Evolutionary conservation across 2,113 vertebrate genomes (phyloP).

Genomic region (Pimephales promelas): DNA sequence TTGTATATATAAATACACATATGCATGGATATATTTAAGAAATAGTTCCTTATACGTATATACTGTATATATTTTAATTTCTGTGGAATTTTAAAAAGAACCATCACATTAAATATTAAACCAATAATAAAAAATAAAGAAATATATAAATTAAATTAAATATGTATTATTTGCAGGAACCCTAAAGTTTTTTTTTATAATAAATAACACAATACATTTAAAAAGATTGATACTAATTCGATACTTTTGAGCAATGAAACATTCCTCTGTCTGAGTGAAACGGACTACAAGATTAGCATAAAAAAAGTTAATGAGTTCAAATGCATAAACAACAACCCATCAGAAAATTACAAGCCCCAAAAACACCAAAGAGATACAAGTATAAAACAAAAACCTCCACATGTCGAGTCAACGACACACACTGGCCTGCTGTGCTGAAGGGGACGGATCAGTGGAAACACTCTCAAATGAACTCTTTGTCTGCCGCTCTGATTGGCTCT

Average conservation of each 20-base stretch:
- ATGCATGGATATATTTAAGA: too few relatives aligned
- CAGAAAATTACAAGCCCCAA: background rate
- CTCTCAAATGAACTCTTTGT: conserved; percentile 2
- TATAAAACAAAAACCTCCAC: background rate
- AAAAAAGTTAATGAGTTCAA: background rate
- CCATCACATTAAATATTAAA: background rate
- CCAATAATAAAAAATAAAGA: background rate
- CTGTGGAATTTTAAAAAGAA: too few relatives aligned
- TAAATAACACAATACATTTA: background rate
- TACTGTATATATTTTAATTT: too few relatives aligned
- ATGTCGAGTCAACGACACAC: background rate
- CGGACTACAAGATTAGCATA: background rate
- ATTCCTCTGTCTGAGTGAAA: background rate
- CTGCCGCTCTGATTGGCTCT: conserved; percentile 27
- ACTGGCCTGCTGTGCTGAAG: background rate
- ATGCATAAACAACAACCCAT: background rate
- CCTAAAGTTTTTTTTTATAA: background rate
- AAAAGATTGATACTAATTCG: background rate
- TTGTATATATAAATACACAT: too few relatives aligned
- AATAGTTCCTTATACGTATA: too few relatives aligned
- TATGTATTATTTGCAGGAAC: background rate
- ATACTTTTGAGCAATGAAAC: background rate
- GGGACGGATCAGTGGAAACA: background rate
- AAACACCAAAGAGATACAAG: background rate
- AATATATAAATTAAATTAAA: background rate